Evolutionary conservation across 35 echinoderm and acorn worm species (phyloP).

Genomic region (Diadema setosum): DNA sequence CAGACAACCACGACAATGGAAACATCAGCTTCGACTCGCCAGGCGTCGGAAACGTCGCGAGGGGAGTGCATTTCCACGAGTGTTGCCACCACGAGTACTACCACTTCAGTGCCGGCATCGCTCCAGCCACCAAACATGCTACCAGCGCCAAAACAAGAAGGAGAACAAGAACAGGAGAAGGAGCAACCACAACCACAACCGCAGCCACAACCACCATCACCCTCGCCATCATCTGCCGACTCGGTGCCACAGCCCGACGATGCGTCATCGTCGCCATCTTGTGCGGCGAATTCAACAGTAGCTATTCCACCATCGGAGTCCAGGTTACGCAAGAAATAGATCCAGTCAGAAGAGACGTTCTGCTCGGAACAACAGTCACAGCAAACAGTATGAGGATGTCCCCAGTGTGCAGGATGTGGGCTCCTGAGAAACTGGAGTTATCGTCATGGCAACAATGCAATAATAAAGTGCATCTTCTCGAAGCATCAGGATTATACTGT

Average conservation of each 20-base stretch:
- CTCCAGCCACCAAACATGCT: background rate
- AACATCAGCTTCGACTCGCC: no score
- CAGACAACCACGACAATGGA: background rate
- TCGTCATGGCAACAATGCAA: no score
- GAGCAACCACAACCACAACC: background rate
- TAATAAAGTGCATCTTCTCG: no score
- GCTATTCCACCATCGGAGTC: background rate
- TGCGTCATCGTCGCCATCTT: background rate
- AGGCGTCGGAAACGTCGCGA: background rate
- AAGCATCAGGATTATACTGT: no score
- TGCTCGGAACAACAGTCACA: no score
- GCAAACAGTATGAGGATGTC: no score
- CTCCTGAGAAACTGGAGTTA: no score
- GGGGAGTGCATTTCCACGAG: background rate
- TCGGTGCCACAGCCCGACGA: background rate
- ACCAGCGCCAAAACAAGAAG: background rate
- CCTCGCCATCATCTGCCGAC: background rate
- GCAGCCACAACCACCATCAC: background rate
- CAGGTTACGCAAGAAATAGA: conserved; percentile 6
- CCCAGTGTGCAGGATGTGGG: no score
- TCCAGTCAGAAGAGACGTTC: no score
- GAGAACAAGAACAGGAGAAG: no score
- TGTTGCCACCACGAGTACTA: background rate
- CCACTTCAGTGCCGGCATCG: no score
- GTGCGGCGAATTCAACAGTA: background rate